Evolutionary conservation across 2,888 invertebrate genomes (phyloP).

Genomic region (Acronicta psi): DNA sequence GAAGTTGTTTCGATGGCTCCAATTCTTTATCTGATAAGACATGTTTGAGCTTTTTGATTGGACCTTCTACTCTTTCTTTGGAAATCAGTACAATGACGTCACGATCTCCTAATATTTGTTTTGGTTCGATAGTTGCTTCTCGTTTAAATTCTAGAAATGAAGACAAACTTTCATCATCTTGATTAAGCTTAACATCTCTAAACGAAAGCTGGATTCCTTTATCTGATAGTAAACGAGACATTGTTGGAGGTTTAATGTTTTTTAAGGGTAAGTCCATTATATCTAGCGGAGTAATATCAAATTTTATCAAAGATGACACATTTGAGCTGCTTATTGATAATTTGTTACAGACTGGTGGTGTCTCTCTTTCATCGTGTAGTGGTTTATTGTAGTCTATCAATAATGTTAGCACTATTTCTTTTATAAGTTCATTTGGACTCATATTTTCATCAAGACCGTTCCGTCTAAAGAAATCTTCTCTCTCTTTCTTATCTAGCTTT

Average conservation of each 20-base stretch:
- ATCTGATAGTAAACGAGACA: background rate
- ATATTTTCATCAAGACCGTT: background rate
- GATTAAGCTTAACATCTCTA: background rate
- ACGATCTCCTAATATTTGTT: background rate
- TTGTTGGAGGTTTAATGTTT: background rate
- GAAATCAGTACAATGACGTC: background rate
- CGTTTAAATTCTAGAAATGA: background rate
- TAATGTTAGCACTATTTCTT: background rate
- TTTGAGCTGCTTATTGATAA: background rate
- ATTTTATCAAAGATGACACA: background rate
- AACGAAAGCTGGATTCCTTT: background rate
- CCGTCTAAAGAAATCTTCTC: background rate
- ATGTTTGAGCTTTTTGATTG: background rate
- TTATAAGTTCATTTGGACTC: constrained; percentile 2
- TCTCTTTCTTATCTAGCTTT: constrained; percentile 13
- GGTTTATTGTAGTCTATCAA: background rate
- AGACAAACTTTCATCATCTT: background rate
- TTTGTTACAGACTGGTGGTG: background rate
- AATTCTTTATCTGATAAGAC: background rate
- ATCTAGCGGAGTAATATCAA: background rate
- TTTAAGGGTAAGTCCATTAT: background rate
- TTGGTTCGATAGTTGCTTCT: background rate
- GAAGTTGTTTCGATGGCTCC: background rate
- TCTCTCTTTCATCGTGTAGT: background rate
- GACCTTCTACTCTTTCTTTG: background rate